These are phyloP conservation scores for Drosophila pegasa DNA, from an alignment of 2,888 invertebrate genomes.

Conservation along the genomic window DNA sequence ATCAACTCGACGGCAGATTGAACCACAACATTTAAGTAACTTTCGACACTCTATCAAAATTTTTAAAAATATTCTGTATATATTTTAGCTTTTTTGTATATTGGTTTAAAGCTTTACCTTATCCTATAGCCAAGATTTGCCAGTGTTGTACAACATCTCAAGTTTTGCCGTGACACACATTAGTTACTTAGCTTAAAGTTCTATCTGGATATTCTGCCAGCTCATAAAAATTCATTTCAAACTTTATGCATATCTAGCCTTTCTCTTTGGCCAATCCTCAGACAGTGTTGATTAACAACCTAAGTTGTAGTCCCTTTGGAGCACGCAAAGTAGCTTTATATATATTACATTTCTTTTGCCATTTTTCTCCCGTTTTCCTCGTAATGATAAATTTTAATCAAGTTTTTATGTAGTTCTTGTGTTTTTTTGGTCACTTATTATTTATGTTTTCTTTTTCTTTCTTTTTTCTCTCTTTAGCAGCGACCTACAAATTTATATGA, in stretches of 20 bases:
- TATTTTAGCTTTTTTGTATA: too few species aligned
- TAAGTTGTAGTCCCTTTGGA: slow-evolving; percentile 13
- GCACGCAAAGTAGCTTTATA: not conserved
- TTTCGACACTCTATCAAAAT: not conserved
- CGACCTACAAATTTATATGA: slow-evolving; percentile 47
- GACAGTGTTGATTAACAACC: slow-evolving; percentile 37
- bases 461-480: slow-evolving; percentile 1
- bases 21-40: not conserved
- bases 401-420: slow-evolving; percentile 14
- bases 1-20: not conserved
- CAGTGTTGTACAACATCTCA: not conserved
- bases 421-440: slow-evolving; percentile 11
- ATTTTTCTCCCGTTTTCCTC: slow-evolving; percentile 11
- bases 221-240: not conserved
- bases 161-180: not conserved
- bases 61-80: too few species aligned
- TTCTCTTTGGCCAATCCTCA: not conserved
- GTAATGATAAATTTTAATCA: slow-evolving; percentile 40
- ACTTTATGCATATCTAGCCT: not conserved
- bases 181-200: not conserved
- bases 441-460: slow-evolving; percentile 1
- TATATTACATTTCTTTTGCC: slow-evolving; percentile 5
- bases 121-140: too few species aligned
- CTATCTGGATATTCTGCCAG: not conserved
- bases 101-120: too few species aligned